Base-by-base conservation (phyloP, 1,140 invertebrate species). In the Caenorhabditis inopinata region DNA sequence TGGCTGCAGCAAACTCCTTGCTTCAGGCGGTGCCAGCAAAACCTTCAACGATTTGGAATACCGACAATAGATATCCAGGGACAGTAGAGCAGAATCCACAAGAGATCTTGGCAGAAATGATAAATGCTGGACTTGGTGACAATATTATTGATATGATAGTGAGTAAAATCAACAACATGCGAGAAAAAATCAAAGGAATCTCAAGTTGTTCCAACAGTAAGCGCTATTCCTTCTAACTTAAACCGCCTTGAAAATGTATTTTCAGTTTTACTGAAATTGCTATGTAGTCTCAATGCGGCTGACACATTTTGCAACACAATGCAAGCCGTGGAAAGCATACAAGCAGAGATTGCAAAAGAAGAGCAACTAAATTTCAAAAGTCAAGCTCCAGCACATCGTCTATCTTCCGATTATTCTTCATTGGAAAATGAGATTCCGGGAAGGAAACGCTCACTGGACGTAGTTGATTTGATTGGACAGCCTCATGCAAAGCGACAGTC, bases 241-340 rank as follows among this genome's bases (percentile, higher is more conserved):
- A n/a, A n/a, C n/a, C n/a, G n/a, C 38, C 16, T 38, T 32, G 5
- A 58, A 38, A 5, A 16, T 68, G 9, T 0, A 29, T 68, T 68
- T 68, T 68, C 58, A 68, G 58, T 68, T 35, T 21, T 68, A 21
- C 21, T 68, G 2, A 68, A 68, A 68, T 38, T 68, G 58, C n/a
- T 68, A 32, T 68, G 58, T 18, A 68, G 58, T 68, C 23, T 68
- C 3, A 68, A 68, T n/a, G 58, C 58, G 4, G 58, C 58, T 23
- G 58, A 68, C n/a, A 68, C 58, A 21, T 38, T 68, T 21, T 35
- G 32, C n/a, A 68, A 42, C n/a, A 42, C 58, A 1, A 21, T 68
- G 1, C 58, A 68, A 42, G 58, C 58, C 11, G 32, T 68, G 11
- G 58, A 68, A 18, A 68, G 32, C 23, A 38, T 68, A 11, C 58